Conservation (phyloP, 2,888 invertebrate genomes). For the Agrilus cyanescens region DNA sequence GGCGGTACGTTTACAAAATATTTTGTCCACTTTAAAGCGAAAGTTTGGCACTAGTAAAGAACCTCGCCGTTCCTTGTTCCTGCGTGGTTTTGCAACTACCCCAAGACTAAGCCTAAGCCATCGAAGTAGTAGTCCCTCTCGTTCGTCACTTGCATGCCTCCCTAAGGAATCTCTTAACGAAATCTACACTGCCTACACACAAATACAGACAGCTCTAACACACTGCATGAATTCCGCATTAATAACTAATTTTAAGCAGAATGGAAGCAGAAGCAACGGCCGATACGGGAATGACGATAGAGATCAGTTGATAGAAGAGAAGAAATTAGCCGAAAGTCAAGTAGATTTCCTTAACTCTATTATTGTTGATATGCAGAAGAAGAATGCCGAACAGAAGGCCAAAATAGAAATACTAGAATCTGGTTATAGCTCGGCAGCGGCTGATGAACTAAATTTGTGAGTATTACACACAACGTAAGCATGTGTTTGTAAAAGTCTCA, state of each 20-base stretch:
- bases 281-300: slow-evolving; percentile 19
- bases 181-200: slow-evolving; percentile 9
- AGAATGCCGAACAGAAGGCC: slow-evolving; percentile 73
- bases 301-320: slow-evolving; percentile 44
- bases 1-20: too few relatives aligned
- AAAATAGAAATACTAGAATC: slow-evolving; percentile 67
- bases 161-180: too few relatives aligned
- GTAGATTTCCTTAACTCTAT: slow-evolving; percentile 91
- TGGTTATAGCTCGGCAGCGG: slow-evolving; percentile 40
- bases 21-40: too few relatives aligned
- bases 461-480: slow-evolving; percentile 11
- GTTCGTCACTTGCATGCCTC: too few relatives aligned
- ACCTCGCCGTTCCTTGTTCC: too few relatives aligned
- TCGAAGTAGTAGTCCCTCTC: too few relatives aligned
- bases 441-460: slow-evolving; percentile 37
- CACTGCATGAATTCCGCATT: slow-evolving; percentile 17
- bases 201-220: slow-evolving; percentile 16
- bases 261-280: slow-evolving; percentile 9
- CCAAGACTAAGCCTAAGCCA: too few relatives aligned
- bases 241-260: slow-evolving; percentile 11
- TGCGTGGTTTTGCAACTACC: too few relatives aligned
- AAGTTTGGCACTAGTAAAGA: too few relatives aligned
- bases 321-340: slow-evolving; percentile 56
- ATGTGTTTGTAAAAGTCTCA: not conserved
- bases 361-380: slow-evolving; percentile 90